Conservation (phyloP, 2,888 invertebrate species). For the Metacarcinus magister region DNA sequence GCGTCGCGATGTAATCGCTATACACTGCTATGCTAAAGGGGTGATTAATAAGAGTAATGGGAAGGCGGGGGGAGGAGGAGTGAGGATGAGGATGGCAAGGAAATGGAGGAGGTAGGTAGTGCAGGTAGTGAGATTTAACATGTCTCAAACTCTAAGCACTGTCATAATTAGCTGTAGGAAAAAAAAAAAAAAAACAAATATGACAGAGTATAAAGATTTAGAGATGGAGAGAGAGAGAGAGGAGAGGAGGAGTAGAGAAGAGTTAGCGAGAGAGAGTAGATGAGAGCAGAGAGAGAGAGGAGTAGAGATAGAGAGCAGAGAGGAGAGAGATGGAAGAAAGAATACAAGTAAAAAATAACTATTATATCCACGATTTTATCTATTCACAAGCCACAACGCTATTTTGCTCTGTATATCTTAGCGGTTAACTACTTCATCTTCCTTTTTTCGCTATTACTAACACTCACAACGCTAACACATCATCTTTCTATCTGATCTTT, state of each 20-base stretch:
- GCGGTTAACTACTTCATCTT: neutral
- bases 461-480: too few species aligned
- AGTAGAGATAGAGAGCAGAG: neutral
- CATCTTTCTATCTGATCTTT: neutral
- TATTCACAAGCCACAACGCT: too few species aligned
- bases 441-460: neutral
- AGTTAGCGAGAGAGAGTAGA: neutral
- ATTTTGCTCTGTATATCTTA: neutral
- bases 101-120: too few species aligned
- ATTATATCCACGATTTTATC: neutral
- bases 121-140: too few species aligned
- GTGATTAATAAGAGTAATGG: neutral
- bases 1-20: neutral
- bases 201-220: too few species aligned
- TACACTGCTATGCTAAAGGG: neutral
- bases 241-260: too few species aligned
- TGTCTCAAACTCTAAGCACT: neutral
- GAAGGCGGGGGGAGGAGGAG: too few species aligned
- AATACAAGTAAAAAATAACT: neutral
- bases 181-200: too few species aligned
- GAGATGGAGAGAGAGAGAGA: neutral
- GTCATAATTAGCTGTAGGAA: neutral
- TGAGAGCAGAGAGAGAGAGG: neutral
- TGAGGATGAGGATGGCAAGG: too few species aligned
- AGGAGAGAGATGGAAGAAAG: neutral